Conservation (phyloP, 2,888 invertebrate genomes). For the Caenorhabditis plicata region DNA sequence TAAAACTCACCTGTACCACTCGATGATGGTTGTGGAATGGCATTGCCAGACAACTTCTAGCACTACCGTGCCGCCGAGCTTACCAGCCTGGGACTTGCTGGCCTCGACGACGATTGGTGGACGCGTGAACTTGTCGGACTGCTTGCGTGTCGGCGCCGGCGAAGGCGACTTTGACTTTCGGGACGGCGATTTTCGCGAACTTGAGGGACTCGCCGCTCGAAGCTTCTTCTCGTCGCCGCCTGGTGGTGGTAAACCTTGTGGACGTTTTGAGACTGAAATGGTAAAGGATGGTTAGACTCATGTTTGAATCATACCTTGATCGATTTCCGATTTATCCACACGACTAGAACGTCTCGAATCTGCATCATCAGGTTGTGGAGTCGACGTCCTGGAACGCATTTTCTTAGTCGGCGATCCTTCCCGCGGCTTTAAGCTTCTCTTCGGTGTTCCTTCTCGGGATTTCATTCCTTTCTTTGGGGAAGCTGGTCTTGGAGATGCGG, state of each 20-base stretch:
- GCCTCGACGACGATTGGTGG: slow-evolving; percentile 61
- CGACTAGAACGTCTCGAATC: slow-evolving; percentile 33
- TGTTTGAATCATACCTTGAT: slow-evolving; percentile 9
- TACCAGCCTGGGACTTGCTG: slow-evolving; percentile 49
- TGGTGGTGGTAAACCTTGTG: slow-evolving; percentile 38
- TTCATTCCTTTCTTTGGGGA: slow-evolving; percentile 42
- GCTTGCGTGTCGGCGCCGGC: slow-evolving; percentile 6
- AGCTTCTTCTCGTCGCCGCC: slow-evolving; percentile 46
- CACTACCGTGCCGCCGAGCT: slow-evolving; percentile 50
- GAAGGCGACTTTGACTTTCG: slow-evolving; percentile 28
- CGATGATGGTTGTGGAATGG: slow-evolving; percentile 60
- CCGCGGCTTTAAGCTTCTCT: slow-evolving; percentile 48
- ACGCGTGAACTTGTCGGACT: slow-evolving; percentile 45
- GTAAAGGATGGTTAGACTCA: not conserved
- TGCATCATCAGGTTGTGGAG: slow-evolving; percentile 55
- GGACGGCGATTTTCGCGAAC: slow-evolving; percentile 18
- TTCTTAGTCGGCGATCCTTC: slow-evolving; percentile 63
- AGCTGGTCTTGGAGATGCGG: slow-evolving; percentile 45
- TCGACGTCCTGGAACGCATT: slow-evolving; percentile 58
- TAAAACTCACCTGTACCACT: slow-evolving; percentile 60
- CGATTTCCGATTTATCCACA: slow-evolving; percentile 45
- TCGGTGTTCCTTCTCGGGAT: slow-evolving; percentile 46
- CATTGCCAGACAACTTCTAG: slow-evolving; percentile 62
- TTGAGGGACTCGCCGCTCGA: slow-evolving; percentile 36
- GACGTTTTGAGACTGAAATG: slow-evolving; percentile 26